Conservation (phyloP, 2,888 invertebrate species). For the Neoscelio sp. region DNA sequence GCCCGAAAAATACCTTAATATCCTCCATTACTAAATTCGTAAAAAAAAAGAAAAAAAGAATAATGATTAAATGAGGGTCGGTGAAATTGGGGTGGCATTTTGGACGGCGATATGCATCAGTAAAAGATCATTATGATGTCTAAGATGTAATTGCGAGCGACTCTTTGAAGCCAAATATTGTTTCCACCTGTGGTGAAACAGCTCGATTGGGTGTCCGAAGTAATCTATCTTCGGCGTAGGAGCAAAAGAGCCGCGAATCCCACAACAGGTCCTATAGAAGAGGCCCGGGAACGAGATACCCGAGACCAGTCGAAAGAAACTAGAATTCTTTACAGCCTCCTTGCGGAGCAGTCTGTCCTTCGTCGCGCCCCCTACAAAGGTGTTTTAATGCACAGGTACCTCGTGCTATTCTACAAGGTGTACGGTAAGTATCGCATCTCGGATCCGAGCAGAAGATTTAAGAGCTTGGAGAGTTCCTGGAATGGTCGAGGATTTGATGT, state of each 20-base stretch:
- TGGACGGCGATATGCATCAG: too few species aligned
- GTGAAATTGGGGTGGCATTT: too few species aligned
- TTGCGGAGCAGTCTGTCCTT: constrained; percentile 2
- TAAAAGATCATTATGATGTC: too few species aligned
- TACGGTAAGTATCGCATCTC: constrained; percentile 53
- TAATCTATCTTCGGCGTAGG: constrained; percentile 54
- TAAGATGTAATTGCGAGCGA: too few species aligned
- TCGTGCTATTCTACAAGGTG: constrained; percentile 54
- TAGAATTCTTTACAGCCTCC: constrained; percentile 51
- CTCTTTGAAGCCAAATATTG: constrained; percentile 32
- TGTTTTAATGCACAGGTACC: constrained; percentile 66
- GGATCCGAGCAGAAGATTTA: constrained; percentile 17
- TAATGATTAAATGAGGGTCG: too few species aligned
- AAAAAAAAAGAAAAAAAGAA: too few species aligned
- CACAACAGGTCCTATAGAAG: constrained; percentile 65
- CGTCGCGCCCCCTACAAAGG: constrained; percentile 30
- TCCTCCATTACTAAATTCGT: too few species aligned
- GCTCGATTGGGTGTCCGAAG: constrained; percentile 1
- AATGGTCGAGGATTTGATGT: constrained; percentile 11
- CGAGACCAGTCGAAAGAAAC: constrained; percentile 44
- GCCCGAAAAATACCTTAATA: too few species aligned
- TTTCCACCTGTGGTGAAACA: constrained; percentile 58
- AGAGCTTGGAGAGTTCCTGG: constrained; percentile 1
- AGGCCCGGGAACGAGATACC: constrained; percentile 1
- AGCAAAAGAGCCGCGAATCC: constrained; percentile 57